These are phyloP conservation scores for Tursiops truncatus DNA, from an alignment of 2,113 vertebrate genomes.

Conservation along the genomic window DNA sequence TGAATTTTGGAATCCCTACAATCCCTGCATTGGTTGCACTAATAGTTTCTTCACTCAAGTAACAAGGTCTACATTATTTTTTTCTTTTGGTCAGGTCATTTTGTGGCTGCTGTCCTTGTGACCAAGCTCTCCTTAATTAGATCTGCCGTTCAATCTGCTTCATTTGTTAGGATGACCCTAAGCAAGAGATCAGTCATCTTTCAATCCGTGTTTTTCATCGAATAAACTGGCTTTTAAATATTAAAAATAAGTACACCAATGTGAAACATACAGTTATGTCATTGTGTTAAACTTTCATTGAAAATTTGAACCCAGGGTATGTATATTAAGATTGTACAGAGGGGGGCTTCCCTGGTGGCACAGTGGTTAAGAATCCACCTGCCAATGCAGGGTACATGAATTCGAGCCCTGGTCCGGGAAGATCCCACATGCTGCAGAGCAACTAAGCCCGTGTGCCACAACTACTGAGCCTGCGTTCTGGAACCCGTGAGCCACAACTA, in stretches of 20 bases:
- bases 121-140: neutral
- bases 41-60: neutral
- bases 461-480: too few species aligned
- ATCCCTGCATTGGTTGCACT: neutral
- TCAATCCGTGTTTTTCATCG: slow-evolving; percentile 14
- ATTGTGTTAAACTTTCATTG: slow-evolving; percentile 20
- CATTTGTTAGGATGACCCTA: neutral
- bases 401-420: too few species aligned
- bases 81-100: neutral
- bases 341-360: too few species aligned
- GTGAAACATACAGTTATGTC: neutral
- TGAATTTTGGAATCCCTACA: neutral
- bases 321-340: neutral
- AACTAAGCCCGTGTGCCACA: too few species aligned
- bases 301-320: neutral
- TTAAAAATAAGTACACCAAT: slow-evolving; percentile 28
- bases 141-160: neutral
- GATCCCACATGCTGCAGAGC: too few species aligned
- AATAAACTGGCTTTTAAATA: slow-evolving; percentile 13
- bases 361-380: too few species aligned
- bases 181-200: neutral
- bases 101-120: neutral
- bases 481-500: too few species aligned
- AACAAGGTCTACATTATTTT: neutral
- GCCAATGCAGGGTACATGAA: too few species aligned